Base-by-base conservation (phyloP, 2,888 invertebrate species). In the Julus scandinavius region DNA sequence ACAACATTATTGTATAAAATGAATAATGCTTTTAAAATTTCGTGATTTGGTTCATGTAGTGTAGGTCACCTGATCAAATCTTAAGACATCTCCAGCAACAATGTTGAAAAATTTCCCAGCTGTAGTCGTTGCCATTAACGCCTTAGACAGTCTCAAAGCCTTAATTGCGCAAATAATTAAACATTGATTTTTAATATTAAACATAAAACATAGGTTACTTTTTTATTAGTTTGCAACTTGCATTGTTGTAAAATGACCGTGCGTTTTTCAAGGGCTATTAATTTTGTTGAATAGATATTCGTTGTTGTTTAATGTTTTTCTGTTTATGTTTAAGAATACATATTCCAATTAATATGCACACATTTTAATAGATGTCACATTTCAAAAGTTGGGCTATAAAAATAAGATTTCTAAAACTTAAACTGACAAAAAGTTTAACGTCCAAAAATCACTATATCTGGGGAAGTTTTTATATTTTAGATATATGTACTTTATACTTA, bases 81-180 rank as follows among this genome's bases (percentile, higher is more conserved):
- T 58, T 7, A 58, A 29, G 17, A 87, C 87, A n/a, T 87, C 87
- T 63, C 87, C 87, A 7, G 87, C 87, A 13, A 87, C 87, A 4
- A 87, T 72, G 87, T 87, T 87, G 72, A 87, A 87, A 58, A 87
- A 87, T 40, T 87, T 87, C 72, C 87, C 87, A 58, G 87, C 87
- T 40, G 87, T 54, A 40, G 87, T 58, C 7, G 87, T 87, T 0
- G 54, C 87, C 87, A 58, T 54, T 63, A 87, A 63, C 11, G 72
- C 87, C 15, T 58, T 58, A 7, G 87, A 87, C 40, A 87, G 45
- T 40, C 72, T 20, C 40, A 87, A 40, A 7, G 87, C 87, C 87
- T 85, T 7, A 29, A 72, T 72, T 58, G 17, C 2, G 2, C 41
- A 41, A 84, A 84, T 17, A 41, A 85, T 85, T 5, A 0, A 6